Base-by-base conservation (phyloP, 1,140 invertebrate species). In the Heterodera carotae region DNA sequence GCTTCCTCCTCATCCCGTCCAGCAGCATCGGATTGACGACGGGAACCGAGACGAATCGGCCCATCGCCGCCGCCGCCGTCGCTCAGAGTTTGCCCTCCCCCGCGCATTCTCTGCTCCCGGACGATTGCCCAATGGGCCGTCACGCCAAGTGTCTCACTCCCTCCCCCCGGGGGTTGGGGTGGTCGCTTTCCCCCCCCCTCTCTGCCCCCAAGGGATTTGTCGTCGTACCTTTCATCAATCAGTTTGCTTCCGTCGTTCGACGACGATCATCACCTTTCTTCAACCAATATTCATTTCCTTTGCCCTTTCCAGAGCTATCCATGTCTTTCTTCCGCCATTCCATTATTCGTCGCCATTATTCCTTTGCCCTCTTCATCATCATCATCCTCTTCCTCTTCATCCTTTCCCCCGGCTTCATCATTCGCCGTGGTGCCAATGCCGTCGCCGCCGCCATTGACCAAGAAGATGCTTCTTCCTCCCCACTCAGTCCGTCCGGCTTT, bases 21-120 rank as follows among this genome's bases (percentile, higher is more conserved):
- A 1, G 6, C 62, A 22, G n/a, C 29, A 29, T 62, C 22, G 62
- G 62, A 66, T 66, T 27, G 62, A 31, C n/a, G n/a, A n/a, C 62
- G 62, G 62, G 62, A 27, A 66, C 27, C 60, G 60, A n/a, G 62
- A 66, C 62, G 25, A n/a, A 66, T 66, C 27, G 62, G 62, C 62
- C 62, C 27, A 66, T 31, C 27, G n/a, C 48, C 48, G 39, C 2
- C 39, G 39, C 39, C 39, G 39, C 48, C 48, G 15, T 53, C 8
- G 12, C 48, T 22, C 18, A 53, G 12, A n/a, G 7, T 39, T 39
- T 39, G 15, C 48, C 48, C 48, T 12, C 12, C 39, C 39, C 39
- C 39, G 0, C 39, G 39, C 39, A 53, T 53, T 53, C 18, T 53
- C 12, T 12, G 48, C 48, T 53, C 48, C 48, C 48, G 48, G 48